These are phyloP conservation scores for Apodemus sylvaticus DNA, from an alignment of 2,113 vertebrate genomes.

Conservation along the genomic window DNA sequence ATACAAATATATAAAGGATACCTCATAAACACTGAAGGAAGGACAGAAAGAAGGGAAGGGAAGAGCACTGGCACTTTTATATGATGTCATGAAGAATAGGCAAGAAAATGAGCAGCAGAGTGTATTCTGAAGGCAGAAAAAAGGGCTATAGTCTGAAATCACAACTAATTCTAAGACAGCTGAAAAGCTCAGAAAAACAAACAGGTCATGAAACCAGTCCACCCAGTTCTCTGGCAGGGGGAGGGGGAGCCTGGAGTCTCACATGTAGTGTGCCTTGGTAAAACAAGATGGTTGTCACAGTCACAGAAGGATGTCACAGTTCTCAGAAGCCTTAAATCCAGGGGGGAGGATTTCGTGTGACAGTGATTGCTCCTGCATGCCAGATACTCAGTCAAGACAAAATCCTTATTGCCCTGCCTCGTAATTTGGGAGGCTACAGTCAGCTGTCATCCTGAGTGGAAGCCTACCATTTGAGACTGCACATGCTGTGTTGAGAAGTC, in stretches of 20 bases:
- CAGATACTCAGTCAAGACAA: neutral
- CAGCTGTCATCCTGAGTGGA: no score
- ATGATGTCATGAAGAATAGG: neutral
- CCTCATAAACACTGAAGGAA: neutral
- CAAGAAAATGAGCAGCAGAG: neutral
- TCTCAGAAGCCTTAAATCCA: neutral
- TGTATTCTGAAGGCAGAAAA: neutral
- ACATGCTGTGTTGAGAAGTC: neutral
- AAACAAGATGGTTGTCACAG: neutral
- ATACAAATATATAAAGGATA: constrained; percentile 37
- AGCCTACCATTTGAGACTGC: neutral
- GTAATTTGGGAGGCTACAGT: neutral
- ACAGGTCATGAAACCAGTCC: neutral
- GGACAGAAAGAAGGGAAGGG: neutral
- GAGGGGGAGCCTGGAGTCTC: neutral
- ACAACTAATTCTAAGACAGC: neutral
- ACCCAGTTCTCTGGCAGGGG: neutral
- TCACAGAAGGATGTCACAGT: neutral
- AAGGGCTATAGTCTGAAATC: neutral
- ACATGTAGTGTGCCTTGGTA: neutral
- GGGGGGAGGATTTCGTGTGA: neutral
- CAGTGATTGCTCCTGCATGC: neutral
- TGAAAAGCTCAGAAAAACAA: neutral
- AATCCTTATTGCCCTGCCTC: neutral
- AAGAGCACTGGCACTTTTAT: neutral